A percentile compares a stretch with the other conserved stretches of the same genome.
Conservation (phyloP, 1,140 invertebrate species). For the Sycophila sp. region DNA sequence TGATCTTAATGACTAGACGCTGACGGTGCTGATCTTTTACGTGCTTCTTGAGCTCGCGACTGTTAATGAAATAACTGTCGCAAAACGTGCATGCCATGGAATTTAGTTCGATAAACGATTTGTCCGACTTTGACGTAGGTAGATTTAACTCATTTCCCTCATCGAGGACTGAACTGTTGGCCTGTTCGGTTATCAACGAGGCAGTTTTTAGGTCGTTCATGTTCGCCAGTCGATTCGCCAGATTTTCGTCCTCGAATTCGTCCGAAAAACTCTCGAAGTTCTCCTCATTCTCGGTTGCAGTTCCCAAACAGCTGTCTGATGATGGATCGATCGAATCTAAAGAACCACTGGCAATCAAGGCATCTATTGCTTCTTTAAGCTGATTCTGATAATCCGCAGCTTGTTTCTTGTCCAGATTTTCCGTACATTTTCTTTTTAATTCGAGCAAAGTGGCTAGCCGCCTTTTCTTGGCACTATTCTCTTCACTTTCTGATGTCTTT, state of each 20-base stretch:
- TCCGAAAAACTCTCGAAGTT: background rate
- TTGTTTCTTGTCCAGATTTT: slow-evolving; percentile 8
- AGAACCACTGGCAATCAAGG: too few relatives aligned
- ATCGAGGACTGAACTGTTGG: too few relatives aligned
- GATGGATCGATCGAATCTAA: too few relatives aligned
- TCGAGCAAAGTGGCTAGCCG: background rate
- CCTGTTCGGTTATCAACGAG: background rate
- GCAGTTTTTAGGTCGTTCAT: background rate
- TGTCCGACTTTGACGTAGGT: too few relatives aligned
- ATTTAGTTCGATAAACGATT: background rate
- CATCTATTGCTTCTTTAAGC: too few relatives aligned
- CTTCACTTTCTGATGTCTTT: background rate
- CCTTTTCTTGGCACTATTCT: background rate
- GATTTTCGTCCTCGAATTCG: slow-evolving; percentile 2
- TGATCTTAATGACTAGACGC: slow-evolving; percentile 30
- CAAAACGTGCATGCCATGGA: background rate
- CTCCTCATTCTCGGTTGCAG: background rate
- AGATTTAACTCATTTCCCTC: too few relatives aligned
- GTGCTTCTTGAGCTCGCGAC: slow-evolving; percentile 11
- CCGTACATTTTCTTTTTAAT: slow-evolving; percentile 31
- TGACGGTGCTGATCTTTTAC: slow-evolving; percentile 14
- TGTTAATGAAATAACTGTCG: background rate
- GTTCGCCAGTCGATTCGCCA: background rate
- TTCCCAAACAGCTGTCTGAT: background rate
- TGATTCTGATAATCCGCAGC: too few relatives aligned